Evolutionary conservation across 2,888 invertebrate genomes (phyloP).

Genomic region (Drosophila peninsularis): DNA sequence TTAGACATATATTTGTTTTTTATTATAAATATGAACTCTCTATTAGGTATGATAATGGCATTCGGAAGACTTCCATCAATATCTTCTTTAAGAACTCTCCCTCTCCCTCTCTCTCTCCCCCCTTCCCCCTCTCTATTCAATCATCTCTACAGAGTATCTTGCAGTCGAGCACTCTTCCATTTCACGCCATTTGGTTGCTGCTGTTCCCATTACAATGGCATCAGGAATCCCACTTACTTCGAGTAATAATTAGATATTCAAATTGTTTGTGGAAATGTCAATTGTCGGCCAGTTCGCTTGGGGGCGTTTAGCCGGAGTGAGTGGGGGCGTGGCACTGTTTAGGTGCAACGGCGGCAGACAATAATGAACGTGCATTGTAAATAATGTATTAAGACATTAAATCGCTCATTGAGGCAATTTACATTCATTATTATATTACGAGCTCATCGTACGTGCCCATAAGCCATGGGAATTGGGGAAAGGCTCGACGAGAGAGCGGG

Average conservation of each 20-base stretch:
- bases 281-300: conserved; percentile 26
- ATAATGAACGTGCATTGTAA: conserved; percentile 68
- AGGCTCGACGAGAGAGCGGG: conserved; percentile 21
- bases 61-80: not conserved
- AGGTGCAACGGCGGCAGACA: conserved; percentile 32
- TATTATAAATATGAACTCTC: not conserved
- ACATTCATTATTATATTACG: conserved; percentile 80
- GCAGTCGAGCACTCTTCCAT: not conserved
- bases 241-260: conserved; percentile 60
- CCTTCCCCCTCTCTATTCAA: not conserved
- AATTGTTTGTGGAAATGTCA: conserved; percentile 62
- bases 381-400: conserved; percentile 82
- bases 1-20: not conserved
- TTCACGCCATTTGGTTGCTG: not conserved
- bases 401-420: conserved; percentile 81
- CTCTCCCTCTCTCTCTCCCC: not conserved
- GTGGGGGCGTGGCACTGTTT: conserved; percentile 46
- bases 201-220: conserved; percentile 8
- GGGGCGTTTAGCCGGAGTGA: conserved; percentile 31
- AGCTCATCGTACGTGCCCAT: conserved; percentile 80
- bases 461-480: conserved; percentile 82
- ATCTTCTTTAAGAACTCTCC: not conserved
- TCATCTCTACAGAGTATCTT: not conserved
- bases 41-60: not conserved
- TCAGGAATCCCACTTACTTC: conserved; percentile 25